These are phyloP conservation scores for Sesamia nonagrioides DNA, from an alignment of 1,140 invertebrate species.

Conservation along the genomic window DNA sequence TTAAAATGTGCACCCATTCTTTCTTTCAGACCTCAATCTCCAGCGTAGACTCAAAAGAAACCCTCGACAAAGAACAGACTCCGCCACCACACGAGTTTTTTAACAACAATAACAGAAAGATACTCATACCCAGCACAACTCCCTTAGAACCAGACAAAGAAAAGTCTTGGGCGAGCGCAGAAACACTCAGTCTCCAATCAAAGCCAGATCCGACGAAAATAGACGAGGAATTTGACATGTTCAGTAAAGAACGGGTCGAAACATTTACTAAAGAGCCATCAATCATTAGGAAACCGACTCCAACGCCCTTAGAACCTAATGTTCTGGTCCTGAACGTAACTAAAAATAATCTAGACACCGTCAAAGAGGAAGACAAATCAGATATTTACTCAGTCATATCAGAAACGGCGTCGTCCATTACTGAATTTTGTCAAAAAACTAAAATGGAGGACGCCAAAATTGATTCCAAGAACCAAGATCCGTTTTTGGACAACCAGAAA, in stretches of 20 bases:
- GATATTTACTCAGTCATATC: constrained; percentile 67
- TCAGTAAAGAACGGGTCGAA: constrained; percentile 78
- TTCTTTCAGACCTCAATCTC: constrained; percentile 78
- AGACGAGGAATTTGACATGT: constrained; percentile 83
- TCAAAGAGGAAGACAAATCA: constrained; percentile 80
- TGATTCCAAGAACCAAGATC: constrained; percentile 51
- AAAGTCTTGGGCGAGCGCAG: constrained; percentile 75
- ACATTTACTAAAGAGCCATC: constrained; percentile 32
- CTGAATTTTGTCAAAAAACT: constrained; percentile 58
- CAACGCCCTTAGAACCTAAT: constrained; percentile 72
- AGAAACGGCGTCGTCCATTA: constrained; percentile 64
- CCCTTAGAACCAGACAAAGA: constrained; percentile 79
- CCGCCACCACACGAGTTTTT: constrained; percentile 50
- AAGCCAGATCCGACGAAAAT: constrained; percentile 63
- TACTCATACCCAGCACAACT: constrained; percentile 71
- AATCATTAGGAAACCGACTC: constrained; percentile 57
- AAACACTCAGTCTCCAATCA: constrained; percentile 61
- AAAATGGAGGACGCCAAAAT: constrained; percentile 16
- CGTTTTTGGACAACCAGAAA: constrained; percentile 52
- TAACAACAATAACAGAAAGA: constrained; percentile 51
- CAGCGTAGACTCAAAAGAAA: constrained; percentile 77
- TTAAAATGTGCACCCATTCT: no score
- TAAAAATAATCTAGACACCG: constrained; percentile 80
- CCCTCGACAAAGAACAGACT: constrained; percentile 60
- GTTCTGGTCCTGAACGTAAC: constrained; percentile 70